Conservation (phyloP, 53 echinoderm and acorn worm genomes). For the Astropecten irregularis region DNA sequence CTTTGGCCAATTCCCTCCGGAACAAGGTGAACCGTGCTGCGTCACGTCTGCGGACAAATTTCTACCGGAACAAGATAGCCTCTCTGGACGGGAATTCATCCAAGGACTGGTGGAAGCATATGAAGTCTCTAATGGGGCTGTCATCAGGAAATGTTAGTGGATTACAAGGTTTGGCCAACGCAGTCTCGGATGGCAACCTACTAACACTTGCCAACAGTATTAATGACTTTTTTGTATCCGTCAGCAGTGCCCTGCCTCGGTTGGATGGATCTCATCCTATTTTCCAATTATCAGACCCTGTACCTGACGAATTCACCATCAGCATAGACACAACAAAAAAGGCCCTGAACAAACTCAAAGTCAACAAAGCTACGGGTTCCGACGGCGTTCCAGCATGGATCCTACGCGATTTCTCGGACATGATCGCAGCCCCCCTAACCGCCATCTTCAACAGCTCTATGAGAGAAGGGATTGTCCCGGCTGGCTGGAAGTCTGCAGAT, state of each 20-base stretch:
- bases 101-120: constrained; percentile 18
- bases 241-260: neutral
- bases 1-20: neutral
- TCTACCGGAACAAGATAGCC: neutral
- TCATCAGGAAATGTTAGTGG: neutral
- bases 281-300: neutral
- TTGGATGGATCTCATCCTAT: neutral
- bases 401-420: neutral
- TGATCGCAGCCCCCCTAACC: constrained; percentile 10
- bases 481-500: too few relatives aligned
- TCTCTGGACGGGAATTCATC: neutral
- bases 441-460: too few relatives aligned
- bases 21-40: constrained; percentile 16
- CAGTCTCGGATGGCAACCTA: neutral
- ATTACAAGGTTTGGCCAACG: neutral
- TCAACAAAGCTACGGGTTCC: constrained; percentile 9
- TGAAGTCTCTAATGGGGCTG: neutral
- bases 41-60: neutral
- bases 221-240: constrained; percentile 7
- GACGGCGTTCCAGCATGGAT: constrained; percentile 26
- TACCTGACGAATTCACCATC: neutral
- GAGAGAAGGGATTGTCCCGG: too few relatives aligned
- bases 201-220: neutral
- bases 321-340: too few relatives aligned
- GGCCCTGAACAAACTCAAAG: constrained; percentile 2